phyloP scores from a whole-genome alignment of 1,140 invertebrate species.

The Gryon sp. region DNA sequence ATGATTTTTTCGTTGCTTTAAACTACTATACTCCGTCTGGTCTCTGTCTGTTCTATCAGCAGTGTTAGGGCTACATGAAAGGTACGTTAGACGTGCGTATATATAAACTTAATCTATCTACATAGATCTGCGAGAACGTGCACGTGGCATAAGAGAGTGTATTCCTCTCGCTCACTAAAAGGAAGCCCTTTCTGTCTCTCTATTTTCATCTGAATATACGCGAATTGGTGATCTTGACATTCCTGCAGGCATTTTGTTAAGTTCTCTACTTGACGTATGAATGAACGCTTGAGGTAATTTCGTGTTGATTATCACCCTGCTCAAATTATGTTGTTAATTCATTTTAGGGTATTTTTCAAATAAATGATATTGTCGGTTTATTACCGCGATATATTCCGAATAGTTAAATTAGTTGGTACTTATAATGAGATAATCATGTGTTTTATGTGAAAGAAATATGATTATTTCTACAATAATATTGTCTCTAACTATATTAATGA shows the following conservation, averaged over 20 bases:
- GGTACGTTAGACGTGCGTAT: constrained; percentile 9
- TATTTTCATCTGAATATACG: constrained; percentile 58
- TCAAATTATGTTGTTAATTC: constrained; percentile 12
- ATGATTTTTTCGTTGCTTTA: constrained; percentile 38
- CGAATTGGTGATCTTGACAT: constrained; percentile 61
- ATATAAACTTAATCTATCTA: constrained; percentile 43
- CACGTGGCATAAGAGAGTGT: constrained; percentile 44
- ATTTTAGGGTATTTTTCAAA: constrained; percentile 2
- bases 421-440: too few relatives aligned
- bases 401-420: too few relatives aligned
- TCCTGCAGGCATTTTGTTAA: constrained; percentile 62
- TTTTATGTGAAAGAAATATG: too few relatives aligned
- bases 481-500: too few relatives aligned
- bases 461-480: too few relatives aligned
- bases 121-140: constrained; percentile 46
- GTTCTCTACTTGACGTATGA: constrained; percentile 54
- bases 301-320: constrained; percentile 19
- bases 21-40: neutral
- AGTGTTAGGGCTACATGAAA: constrained; percentile 23
- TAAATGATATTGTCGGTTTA: neutral
- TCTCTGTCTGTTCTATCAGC: constrained; percentile 42
- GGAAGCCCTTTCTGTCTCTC: constrained; percentile 46
- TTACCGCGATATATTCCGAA: too few relatives aligned
- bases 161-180: constrained; percentile 49
- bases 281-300: constrained; percentile 47